Percentiles rank a stretch among this genome's conserved stretches.
phyloP scores from a whole-genome alignment of 2,797 vertebrate species.

The Ataeniobius toweri region DNA sequence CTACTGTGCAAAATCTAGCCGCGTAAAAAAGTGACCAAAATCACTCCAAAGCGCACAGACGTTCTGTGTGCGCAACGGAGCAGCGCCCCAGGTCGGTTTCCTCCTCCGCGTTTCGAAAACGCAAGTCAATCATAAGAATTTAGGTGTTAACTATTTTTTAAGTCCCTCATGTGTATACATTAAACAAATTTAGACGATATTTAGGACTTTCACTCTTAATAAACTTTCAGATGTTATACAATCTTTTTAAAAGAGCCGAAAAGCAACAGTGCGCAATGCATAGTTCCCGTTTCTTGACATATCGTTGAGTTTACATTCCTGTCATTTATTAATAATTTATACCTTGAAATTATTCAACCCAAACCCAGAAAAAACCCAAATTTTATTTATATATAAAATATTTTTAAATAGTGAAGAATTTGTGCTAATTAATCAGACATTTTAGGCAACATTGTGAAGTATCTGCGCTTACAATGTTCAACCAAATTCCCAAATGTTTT shows the following conservation, averaged over 20 bases:
- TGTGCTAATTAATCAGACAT: neutral
- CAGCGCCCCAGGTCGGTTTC: neutral
- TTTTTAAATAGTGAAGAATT: neutral
- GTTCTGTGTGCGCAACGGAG: conserved; percentile 54
- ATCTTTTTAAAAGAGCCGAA: neutral
- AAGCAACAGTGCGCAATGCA: neutral
- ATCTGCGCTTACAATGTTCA: neutral
- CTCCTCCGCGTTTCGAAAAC: neutral
- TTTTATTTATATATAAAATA: no score
- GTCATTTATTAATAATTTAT: neutral
- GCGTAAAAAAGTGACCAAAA: conserved; percentile 75
- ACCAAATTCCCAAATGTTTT: neutral
- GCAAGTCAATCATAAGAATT: neutral
- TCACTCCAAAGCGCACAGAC: conserved; percentile 74
- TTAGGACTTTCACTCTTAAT: neutral
- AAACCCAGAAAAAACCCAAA: neutral
- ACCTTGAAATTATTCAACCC: no score
- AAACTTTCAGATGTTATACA: neutral
- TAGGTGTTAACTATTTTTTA: neutral
- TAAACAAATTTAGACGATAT: neutral
- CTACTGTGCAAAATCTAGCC: conserved; percentile 39
- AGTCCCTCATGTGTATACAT: neutral
- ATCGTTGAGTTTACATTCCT: neutral
- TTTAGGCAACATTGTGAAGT: neutral
- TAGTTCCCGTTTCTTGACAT: neutral